phyloP scores from a whole-genome alignment of 1,140 invertebrate genomes.

The Hyposmocoma kahamanoa region DNA sequence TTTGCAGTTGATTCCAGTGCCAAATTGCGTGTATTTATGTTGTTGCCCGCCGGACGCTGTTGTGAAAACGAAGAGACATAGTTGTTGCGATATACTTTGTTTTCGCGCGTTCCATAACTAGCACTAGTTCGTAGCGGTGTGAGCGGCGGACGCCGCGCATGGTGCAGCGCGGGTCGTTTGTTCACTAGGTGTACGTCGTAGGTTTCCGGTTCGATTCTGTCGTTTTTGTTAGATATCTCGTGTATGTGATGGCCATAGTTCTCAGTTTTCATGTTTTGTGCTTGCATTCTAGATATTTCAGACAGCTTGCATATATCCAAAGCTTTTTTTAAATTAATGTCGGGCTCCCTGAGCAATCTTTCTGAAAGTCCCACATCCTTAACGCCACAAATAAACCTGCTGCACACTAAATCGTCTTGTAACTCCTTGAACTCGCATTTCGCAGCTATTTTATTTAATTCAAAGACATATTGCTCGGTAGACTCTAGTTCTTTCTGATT shows the following conservation, averaged over 20 bases:
- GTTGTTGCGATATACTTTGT: neutral
- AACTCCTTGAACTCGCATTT: conserved; percentile 19
- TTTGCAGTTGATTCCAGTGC: no score
- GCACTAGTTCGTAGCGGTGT: neutral
- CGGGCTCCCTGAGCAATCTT: conserved; percentile 4
- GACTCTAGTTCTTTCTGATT: conserved; percentile 16
- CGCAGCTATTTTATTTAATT: conserved; percentile 18
- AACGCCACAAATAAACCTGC: conserved; percentile 16
- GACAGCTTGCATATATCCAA: conserved; percentile 7
- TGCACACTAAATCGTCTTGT: conserved; percentile 14
- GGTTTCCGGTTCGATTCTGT: neutral
- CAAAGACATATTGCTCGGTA: conserved; percentile 17
- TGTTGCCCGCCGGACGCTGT: no score
- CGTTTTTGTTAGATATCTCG: neutral
- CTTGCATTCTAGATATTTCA: conserved; percentile 8
- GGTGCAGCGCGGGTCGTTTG: neutral
- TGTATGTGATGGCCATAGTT: neutral
- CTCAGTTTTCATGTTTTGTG: conserved; percentile 3
- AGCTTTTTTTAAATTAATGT: conserved; percentile 8
- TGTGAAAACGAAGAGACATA: no score
- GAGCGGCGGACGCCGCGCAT: neutral
- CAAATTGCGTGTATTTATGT: no score
- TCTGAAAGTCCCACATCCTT: conserved; percentile 1
- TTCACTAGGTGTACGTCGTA: neutral
- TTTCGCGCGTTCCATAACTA: neutral